Percentiles rank a stretch among this genome's conserved stretches.
phyloP scores from a whole-genome alignment of 2,113 vertebrate genomes.

The Upupa epops region DNA sequence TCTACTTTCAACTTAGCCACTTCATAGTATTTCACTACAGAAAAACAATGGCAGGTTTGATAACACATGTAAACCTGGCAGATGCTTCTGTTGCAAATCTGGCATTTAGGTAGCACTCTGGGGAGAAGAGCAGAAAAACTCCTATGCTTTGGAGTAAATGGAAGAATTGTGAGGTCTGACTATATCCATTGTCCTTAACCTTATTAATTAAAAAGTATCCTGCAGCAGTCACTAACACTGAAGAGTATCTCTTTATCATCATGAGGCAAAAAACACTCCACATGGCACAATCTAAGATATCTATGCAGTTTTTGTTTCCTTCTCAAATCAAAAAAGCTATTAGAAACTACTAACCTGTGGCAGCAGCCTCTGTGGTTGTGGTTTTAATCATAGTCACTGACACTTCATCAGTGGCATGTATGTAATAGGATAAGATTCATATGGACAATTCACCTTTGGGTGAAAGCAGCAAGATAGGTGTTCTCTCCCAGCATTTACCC shows the following conservation, averaged over 20 bases:
- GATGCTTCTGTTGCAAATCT: not conserved
- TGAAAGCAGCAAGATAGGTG: not conserved
- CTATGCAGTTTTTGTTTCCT: not conserved
- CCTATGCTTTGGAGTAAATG: not conserved
- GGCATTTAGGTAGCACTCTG: not conserved
- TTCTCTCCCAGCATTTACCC: rapidly evolving
- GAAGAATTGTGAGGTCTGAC: not conserved
- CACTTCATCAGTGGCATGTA: not conserved
- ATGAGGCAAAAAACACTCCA: not conserved
- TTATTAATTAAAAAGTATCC: not conserved
- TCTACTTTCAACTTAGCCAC: not conserved
- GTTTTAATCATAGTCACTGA: not conserved
- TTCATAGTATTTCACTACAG: not conserved
- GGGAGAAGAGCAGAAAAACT: not conserved
- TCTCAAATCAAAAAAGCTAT: not conserved
- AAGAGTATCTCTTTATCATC: not conserved
- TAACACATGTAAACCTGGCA: not conserved
- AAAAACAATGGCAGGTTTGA: not conserved
- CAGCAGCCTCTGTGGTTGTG: not conserved
- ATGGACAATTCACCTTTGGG: not conserved
- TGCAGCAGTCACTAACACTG: not conserved
- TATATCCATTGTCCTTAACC: not conserved
- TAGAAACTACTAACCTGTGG: not conserved
- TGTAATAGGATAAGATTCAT: not conserved
- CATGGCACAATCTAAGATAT: not conserved